phyloP scores from a whole-genome alignment of 2,797 vertebrate species.

The Cyprinodon diabolis region DNA sequence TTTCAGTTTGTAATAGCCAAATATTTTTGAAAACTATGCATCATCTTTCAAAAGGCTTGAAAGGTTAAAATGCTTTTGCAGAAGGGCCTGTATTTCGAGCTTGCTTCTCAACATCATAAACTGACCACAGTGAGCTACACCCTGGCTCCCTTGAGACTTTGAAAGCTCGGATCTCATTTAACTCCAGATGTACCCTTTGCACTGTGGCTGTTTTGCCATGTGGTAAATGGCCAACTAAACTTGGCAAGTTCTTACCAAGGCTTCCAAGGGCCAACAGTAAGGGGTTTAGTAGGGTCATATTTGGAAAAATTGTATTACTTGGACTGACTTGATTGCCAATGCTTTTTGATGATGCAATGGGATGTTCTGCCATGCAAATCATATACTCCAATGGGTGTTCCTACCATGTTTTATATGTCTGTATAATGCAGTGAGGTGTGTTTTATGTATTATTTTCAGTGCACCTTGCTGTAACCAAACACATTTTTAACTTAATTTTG shows the following conservation, averaged over 20 bases:
- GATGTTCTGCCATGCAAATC: constrained; percentile 49
- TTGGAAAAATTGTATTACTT: constrained; percentile 39
- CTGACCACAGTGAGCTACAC: constrained; percentile 38
- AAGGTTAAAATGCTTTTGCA: constrained; percentile 3
- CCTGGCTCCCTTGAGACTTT: constrained; percentile 31
- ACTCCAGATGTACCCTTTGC: constrained; percentile 67
- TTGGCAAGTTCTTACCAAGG: constrained; percentile 23
- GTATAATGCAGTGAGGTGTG: constrained; percentile 53
- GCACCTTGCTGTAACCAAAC: constrained; percentile 52
- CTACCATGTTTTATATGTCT: constrained; percentile 49
- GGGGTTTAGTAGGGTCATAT: constrained; percentile 25
- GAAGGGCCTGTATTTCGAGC: constrained; percentile 17
- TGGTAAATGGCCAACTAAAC: constrained; percentile 50
- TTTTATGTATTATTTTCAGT: constrained; percentile 62
- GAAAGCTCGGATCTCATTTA: constrained; percentile 30
- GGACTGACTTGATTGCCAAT: constrained; percentile 38
- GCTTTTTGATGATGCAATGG: constrained; percentile 62
- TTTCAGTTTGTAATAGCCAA: neutral
- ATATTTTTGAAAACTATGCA: neutral
- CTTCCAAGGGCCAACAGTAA: constrained; percentile 23
- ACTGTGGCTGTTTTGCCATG: constrained; percentile 50
- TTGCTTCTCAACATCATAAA: constrained; percentile 34
- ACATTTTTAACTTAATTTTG: constrained; percentile 36
- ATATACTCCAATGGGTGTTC: constrained; percentile 40
- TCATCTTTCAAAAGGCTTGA: neutral